Percentiles rank a stretch among this genome's conserved stretches.
Conservation (phyloP, 2,113 vertebrate genomes). For the Aviceda subcristata region DNA sequence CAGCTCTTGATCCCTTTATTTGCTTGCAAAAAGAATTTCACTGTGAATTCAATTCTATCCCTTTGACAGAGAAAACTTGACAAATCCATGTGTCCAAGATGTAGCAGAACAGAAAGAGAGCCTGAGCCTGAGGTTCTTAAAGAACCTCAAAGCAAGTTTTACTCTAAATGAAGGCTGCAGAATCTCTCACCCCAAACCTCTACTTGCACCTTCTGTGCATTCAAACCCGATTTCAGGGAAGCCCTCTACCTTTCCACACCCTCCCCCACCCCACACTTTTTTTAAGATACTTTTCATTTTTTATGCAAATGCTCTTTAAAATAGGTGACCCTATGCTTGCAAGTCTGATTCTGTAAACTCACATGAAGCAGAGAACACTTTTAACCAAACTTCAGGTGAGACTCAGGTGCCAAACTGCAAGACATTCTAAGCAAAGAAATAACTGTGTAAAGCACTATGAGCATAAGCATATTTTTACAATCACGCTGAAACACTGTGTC, state of each 20-base stretch:
- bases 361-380: neutral
- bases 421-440: neutral
- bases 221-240: neutral
- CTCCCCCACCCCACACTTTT: neutral
- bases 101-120: neutral
- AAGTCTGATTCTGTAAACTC: neutral
- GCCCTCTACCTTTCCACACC: neutral
- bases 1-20: conserved; percentile 30
- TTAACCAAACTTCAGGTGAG: neutral
- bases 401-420: neutral
- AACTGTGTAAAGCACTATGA: neutral
- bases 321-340: neutral
- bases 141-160: neutral
- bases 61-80: neutral
- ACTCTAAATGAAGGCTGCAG: neutral
- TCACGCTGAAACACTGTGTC: neutral
- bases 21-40: conserved; percentile 1
- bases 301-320: neutral
- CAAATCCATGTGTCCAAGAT: neutral
- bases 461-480: neutral
- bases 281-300: neutral
- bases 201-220: neutral
- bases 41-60: conserved; percentile 10
- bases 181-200: neutral
- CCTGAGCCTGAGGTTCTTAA: neutral